These are phyloP conservation scores for Adelosebastes latens DNA, from an alignment of 2,797 vertebrate genomes.

Conservation along the genomic window DNA sequence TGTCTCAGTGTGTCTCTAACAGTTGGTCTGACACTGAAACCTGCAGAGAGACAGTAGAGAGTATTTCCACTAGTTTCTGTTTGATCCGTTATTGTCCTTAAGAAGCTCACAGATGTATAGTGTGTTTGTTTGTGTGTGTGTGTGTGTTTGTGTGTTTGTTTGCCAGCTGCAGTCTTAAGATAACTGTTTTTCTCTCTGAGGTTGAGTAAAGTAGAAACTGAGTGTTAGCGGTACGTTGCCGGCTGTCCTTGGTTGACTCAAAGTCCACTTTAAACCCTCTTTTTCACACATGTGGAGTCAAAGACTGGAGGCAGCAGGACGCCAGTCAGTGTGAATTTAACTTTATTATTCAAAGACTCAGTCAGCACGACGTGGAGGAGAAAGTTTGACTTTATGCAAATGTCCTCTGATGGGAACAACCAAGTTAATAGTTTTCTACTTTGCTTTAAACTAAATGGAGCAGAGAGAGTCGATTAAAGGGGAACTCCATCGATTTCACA, in stretches of 20 bases:
- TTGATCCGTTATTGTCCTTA: constrained; percentile 14
- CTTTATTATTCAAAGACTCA: not conserved
- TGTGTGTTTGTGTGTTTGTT: not conserved
- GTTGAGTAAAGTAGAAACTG: not conserved
- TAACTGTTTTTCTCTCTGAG: constrained; percentile 4
- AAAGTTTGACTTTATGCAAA: not conserved
- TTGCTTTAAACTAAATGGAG: no score
- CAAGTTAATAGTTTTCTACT: not conserved
- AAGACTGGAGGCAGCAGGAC: not conserved
- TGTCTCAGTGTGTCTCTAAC: constrained; percentile 37
- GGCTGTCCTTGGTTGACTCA: not conserved
- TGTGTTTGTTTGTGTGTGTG: constrained; percentile 6
- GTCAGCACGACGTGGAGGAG: not conserved
- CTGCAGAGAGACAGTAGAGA: constrained; percentile 30
- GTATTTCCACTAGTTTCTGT: constrained; percentile 2
- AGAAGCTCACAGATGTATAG: not conserved
- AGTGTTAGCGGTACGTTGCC: not conserved
- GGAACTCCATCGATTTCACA: no score
- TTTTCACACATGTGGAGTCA: not conserved
- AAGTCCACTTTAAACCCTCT: not conserved
- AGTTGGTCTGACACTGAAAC: constrained; percentile 34
- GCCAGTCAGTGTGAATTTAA: not conserved
- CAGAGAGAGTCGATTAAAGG: no score
- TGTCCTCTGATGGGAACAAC: not conserved
- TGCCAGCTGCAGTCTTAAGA: constrained; percentile 21